phyloP scores from a whole-genome alignment of 2,888 invertebrate species.

The Nomada lathburiana region DNA sequence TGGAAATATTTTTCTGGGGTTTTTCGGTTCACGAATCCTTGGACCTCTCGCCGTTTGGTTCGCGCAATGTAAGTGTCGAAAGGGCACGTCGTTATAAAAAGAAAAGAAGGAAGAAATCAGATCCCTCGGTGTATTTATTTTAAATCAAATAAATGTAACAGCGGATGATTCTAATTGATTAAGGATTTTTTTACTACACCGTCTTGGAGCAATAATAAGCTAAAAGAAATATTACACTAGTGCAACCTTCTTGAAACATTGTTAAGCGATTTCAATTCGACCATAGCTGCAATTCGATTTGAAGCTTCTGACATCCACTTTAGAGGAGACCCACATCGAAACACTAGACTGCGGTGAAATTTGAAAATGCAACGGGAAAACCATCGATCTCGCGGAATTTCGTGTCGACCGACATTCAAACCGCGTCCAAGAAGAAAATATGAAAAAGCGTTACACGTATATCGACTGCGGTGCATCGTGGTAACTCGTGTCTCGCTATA shows the following conservation, averaged over 20 bases:
- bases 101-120: too few species aligned
- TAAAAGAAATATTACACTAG: too few species aligned
- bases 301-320: too few species aligned
- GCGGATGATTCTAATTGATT: too few species aligned
- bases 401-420: conserved; percentile 38
- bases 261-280: too few species aligned
- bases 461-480: conserved; percentile 44
- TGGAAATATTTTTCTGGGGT: conserved; percentile 9
- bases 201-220: too few species aligned
- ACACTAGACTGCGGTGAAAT: not conserved
- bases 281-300: too few species aligned
- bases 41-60: not conserved
- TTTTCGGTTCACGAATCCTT: conserved; percentile 3
- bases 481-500: conserved; percentile 38
- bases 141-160: too few species aligned
- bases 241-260: too few species aligned
- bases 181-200: too few species aligned
- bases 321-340: too few species aligned
- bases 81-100: not conserved
- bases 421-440: conserved; percentile 41
- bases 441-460: conserved; percentile 58
- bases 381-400: conserved; percentile 39
- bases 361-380: conserved; percentile 1
- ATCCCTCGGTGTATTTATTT: too few species aligned
- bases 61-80: not conserved